phyloP scores from a whole-genome alignment of 1,140 invertebrate genomes.

The Samia ricini region DNA sequence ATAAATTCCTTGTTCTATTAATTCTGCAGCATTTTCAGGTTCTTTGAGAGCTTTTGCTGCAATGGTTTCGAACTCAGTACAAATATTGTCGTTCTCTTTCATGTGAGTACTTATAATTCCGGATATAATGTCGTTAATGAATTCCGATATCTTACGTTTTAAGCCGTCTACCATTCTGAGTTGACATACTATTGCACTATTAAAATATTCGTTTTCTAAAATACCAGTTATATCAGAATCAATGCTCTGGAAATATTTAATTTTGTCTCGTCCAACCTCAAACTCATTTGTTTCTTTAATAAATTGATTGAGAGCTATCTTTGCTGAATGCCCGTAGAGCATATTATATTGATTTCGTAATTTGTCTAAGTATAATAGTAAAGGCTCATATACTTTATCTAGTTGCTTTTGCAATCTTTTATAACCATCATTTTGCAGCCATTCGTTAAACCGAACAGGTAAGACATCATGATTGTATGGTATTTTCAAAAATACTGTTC shows the following conservation, averaged over 20 bases:
- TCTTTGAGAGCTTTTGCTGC: slow-evolving; percentile 79
- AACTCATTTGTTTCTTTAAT: slow-evolving; percentile 64
- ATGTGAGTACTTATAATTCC: slow-evolving; percentile 64
- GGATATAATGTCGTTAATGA: slow-evolving; percentile 63
- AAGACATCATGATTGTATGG: slow-evolving; percentile 58
- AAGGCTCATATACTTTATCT: slow-evolving; percentile 53
- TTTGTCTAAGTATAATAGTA: slow-evolving; percentile 56
- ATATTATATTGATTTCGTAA: slow-evolving; percentile 58
- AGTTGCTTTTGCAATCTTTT: slow-evolving; percentile 59
- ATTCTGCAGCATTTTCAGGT: slow-evolving; percentile 83
- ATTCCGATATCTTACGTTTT: slow-evolving; percentile 59
- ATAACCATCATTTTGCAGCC: slow-evolving; percentile 62
- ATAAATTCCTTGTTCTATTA: slow-evolving; percentile 84
- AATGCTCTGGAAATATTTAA: slow-evolving; percentile 79
- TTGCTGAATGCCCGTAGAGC: slow-evolving; percentile 54
- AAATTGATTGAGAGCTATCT: slow-evolving; percentile 49
- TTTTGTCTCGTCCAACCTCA: slow-evolving; percentile 78
- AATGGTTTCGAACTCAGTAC: slow-evolving; percentile 80
- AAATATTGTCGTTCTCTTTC: slow-evolving; percentile 80
- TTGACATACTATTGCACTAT: slow-evolving; percentile 63
- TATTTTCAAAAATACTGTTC: slow-evolving; percentile 70
- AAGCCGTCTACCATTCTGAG: slow-evolving; percentile 62
- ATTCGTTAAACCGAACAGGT: slow-evolving; percentile 66
- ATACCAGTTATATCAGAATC: slow-evolving; percentile 79
- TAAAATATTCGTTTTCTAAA: slow-evolving; percentile 82